A percentile compares a stretch with the other conserved stretches of the same genome.
These are phyloP conservation scores for Ctenomys sociabilis DNA, from an alignment of 2,113 vertebrate species.

Conservation along the genomic window DNA sequence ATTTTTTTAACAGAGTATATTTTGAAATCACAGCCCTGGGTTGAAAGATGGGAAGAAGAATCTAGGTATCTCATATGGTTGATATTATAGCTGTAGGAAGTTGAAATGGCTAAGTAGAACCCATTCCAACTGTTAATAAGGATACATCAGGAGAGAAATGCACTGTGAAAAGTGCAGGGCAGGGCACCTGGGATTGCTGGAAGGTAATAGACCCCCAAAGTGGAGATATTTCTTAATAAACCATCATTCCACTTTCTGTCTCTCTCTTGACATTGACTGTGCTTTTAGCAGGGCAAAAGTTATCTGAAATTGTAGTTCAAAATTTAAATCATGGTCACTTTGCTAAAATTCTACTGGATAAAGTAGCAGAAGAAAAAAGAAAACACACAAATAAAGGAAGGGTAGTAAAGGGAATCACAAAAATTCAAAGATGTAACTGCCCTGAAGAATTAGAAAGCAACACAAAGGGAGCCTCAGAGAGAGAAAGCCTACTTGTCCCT, in stretches of 20 bases:
- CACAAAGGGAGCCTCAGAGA: background rate
- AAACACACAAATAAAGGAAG: background rate
- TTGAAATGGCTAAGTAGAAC: slow-evolving; percentile 24
- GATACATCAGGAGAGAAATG: slow-evolving; percentile 19
- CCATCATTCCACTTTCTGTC: slow-evolving; percentile 31
- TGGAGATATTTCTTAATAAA: slow-evolving; percentile 63
- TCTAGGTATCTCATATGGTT: background rate
- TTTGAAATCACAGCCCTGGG: background rate
- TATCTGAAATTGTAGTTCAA: slow-evolving; percentile 61
- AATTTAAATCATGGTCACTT: slow-evolving; percentile 58
- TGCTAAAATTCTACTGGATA: background rate
- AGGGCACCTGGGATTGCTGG: slow-evolving; percentile 8
- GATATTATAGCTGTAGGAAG: background rate
- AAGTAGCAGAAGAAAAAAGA: background rate
- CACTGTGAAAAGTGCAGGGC: background rate
- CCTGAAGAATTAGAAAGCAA: background rate
- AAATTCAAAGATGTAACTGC: background rate
- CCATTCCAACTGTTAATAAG: slow-evolving; percentile 39
- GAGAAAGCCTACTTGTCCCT: background rate
- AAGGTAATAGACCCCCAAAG: slow-evolving; percentile 2
- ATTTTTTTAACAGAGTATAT: background rate
- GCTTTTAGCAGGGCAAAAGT: slow-evolving; percentile 67
- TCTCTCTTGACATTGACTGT: slow-evolving; percentile 62
- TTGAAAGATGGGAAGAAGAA: slow-evolving; percentile 20
- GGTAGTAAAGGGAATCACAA: background rate